A percentile compares a stretch with the other conserved stretches of the same genome.
Evolutionary conservation across 2,113 vertebrate species (phyloP).

Genomic region (Lucifuga dentata): DNA sequence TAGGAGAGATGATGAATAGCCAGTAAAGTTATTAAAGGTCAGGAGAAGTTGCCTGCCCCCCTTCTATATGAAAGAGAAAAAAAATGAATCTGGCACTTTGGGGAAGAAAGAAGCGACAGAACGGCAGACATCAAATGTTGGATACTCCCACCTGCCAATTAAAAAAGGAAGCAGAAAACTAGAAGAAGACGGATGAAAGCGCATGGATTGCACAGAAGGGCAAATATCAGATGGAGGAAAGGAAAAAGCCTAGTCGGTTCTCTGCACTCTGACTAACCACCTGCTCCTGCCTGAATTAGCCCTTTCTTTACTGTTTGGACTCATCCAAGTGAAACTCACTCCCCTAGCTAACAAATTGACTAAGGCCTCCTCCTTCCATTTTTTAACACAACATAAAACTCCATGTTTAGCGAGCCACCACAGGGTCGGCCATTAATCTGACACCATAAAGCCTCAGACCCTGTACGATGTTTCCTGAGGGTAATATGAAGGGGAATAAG

Average conservation of each 20-base stretch:
- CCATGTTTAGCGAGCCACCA: slow-evolving; percentile 54
- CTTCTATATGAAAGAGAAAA: slow-evolving; percentile 16
- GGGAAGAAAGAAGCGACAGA: slow-evolving; percentile 35
- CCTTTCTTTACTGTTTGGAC: slow-evolving; percentile 74
- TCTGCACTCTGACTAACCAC: slow-evolving; percentile 66
- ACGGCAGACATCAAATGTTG: slow-evolving; percentile 53
- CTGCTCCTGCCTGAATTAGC: slow-evolving; percentile 78
- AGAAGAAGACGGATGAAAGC: slow-evolving; percentile 50
- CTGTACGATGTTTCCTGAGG: slow-evolving; percentile 21
- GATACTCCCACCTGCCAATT: slow-evolving; percentile 71
- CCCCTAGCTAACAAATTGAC: slow-evolving; percentile 65
- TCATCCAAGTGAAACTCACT: slow-evolving; percentile 71
- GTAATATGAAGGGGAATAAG: slow-evolving; percentile 6
- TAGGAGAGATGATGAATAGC: slow-evolving; percentile 59
- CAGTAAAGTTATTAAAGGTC: slow-evolving; percentile 66
- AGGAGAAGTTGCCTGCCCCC: slow-evolving; percentile 46
- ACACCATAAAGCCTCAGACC: slow-evolving; percentile 32
- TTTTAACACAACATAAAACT: slow-evolving; percentile 57
- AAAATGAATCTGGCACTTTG: slow-evolving; percentile 30
- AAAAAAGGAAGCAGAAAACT: slow-evolving; percentile 42
- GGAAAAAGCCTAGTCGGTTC: slow-evolving; percentile 46
- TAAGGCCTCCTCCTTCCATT: slow-evolving; percentile 45
- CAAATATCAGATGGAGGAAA: slow-evolving; percentile 63
- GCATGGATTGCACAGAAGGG: slow-evolving; percentile 35
- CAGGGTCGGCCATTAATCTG: slow-evolving; percentile 57